A percentile compares a stretch with the other conserved stretches of the same genome.
These are phyloP conservation scores for Platysteira castanea DNA, from an alignment of 2,113 vertebrate species.

Conservation along the genomic window DNA sequence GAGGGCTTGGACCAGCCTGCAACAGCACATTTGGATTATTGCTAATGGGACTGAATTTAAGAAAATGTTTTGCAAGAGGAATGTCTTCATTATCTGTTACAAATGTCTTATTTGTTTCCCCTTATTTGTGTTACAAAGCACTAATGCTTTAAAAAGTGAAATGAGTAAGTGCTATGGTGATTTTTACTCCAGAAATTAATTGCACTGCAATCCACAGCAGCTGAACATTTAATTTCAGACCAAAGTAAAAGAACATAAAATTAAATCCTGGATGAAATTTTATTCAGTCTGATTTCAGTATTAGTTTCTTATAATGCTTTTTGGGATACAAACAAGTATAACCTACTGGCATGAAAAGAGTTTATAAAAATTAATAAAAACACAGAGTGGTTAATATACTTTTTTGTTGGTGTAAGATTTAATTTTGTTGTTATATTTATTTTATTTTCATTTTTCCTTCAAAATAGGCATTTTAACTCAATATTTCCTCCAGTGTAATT, in stretches of 20 bases:
- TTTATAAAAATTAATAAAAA: neutral
- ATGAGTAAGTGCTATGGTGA: neutral
- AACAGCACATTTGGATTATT: neutral
- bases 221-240: neutral
- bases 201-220: neutral
- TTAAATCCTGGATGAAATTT: neutral
- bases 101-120: neutral
- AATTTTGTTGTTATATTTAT: neutral
- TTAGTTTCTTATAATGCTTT: neutral
- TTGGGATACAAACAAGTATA: neutral
- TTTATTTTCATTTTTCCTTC: neutral
- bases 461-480: neutral
- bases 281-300: neutral
- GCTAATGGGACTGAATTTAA: neutral
- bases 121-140: neutral
- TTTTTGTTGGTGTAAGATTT: neutral
- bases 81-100: neutral
- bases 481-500: neutral
- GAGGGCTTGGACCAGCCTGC: neutral
- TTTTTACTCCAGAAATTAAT: neutral
- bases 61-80: neutral
- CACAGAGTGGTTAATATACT: neutral
- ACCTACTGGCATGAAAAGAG: neutral
- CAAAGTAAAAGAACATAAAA: neutral
- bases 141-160: neutral